Conservation (phyloP, 1,140 invertebrate genomes). For the Heterodera carotae region DNA sequence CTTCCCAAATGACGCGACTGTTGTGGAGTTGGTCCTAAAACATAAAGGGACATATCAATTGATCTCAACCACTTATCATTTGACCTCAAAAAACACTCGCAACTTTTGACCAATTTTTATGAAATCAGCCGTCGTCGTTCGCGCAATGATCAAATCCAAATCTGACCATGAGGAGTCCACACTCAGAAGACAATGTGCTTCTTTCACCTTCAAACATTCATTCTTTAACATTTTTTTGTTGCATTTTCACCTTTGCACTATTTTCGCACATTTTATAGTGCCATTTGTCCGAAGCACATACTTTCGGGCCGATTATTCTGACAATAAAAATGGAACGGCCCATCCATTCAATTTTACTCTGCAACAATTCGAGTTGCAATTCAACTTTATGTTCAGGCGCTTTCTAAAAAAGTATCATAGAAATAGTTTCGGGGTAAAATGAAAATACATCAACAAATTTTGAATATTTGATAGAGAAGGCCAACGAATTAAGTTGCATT, state of each 20-base stretch:
- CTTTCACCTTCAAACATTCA: conserved; percentile 35
- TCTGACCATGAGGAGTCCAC: conserved; percentile 52
- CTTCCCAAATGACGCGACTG: conserved; percentile 34
- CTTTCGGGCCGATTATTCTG: conserved; percentile 43
- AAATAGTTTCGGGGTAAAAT: conserved; percentile 22
- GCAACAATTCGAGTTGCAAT: conserved; percentile 47
- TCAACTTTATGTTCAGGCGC: conserved; percentile 52
- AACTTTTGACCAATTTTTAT: conserved; percentile 56
- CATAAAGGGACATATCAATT: no score
- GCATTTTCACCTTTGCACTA: not conserved
- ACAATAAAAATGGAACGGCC: conserved; percentile 55
- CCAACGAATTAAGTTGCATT: conserved; percentile 43
- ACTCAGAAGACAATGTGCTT: conserved; percentile 50
- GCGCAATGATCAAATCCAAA: conserved; percentile 60
- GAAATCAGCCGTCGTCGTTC: conserved; percentile 54
- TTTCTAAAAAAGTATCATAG: conserved; percentile 49
- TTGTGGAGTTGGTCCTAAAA: conserved; percentile 57
- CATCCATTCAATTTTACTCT: conserved; percentile 61
- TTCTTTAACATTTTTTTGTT: no score
- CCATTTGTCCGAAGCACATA: conserved; percentile 55
- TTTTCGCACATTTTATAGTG: conserved; percentile 17
- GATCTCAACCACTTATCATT: no score
- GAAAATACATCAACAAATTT: conserved; percentile 37
- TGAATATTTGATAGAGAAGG: conserved; percentile 42
- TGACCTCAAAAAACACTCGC: conserved; percentile 53